Evolutionary conservation across 2,797 vertebrate species (phyloP).

Genomic region (Octomys mimax): DNA sequence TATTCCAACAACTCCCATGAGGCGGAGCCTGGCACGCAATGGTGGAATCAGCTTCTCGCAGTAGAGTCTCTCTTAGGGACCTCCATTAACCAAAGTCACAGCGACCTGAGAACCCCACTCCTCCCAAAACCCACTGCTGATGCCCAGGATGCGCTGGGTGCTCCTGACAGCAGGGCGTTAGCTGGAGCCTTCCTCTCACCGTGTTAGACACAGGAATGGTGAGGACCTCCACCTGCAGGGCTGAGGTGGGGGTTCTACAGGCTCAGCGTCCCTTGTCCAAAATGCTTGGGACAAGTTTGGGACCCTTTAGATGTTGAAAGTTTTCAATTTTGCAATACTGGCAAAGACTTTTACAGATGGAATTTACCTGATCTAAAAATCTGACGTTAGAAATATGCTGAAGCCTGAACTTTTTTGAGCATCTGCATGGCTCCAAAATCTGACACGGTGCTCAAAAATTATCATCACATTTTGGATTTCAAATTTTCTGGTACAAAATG

Average conservation of each 20-base stretch:
- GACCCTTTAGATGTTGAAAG: background rate
- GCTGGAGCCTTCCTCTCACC: background rate
- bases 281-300: background rate
- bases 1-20: background rate
- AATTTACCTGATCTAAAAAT: background rate
- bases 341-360: background rate
- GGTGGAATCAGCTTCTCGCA: background rate
- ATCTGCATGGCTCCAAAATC: background rate
- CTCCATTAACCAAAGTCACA: background rate
- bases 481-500: background rate
- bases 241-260: background rate
- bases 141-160: fast-evolving
- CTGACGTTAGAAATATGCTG: background rate
- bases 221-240: background rate
- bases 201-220: background rate
- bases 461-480: background rate
- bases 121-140: background rate
- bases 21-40: fast-evolving
- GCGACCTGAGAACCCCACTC: background rate
- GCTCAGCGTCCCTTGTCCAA: background rate
- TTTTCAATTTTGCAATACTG: background rate
- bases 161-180: background rate
- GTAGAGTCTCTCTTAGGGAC: background rate
- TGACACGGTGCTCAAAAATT: background rate
- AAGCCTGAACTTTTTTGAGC: background rate